These are phyloP conservation scores for Xenopus laevis DNA, from an alignment of 2,113 vertebrate genomes.

Conservation along the genomic window DNA sequence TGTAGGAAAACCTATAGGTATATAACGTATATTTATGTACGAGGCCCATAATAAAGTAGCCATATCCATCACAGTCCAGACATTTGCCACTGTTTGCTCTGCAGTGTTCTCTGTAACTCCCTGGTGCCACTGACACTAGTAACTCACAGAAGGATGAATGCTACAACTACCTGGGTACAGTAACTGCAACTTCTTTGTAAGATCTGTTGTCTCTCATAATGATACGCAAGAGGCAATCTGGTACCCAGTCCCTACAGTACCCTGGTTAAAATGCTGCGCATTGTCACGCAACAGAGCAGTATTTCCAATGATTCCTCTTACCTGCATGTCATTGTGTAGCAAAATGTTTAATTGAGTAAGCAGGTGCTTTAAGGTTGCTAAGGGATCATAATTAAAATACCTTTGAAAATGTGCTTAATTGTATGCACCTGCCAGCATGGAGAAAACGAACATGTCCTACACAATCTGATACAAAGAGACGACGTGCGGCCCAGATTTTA, in stretches of 20 bases:
- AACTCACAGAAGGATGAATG: too few relatives aligned
- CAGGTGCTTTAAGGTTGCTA: constrained; percentile 31
- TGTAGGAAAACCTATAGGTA: too few relatives aligned
- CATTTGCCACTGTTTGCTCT: too few relatives aligned
- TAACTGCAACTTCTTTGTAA: too few relatives aligned
- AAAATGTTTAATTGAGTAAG: constrained; percentile 26
- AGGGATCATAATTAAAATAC: constrained; percentile 38
- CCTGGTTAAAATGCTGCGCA: not conserved
- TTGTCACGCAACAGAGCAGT: not conserved
- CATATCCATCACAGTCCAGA: too few relatives aligned
- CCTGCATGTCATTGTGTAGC: constrained; percentile 1
- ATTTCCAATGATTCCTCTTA: constrained; percentile 6
- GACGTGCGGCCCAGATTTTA: not conserved
- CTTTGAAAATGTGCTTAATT: constrained; percentile 15
- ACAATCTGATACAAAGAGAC: constrained; percentile 14
- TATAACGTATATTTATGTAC: too few relatives aligned
- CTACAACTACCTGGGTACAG: too few relatives aligned
- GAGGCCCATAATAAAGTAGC: too few relatives aligned
- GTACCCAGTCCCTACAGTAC: not conserved
- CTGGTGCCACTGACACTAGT: too few relatives aligned
- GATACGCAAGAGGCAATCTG: not conserved
- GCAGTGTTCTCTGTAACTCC: too few relatives aligned
- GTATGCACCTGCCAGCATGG: constrained; percentile 21
- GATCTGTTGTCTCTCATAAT: not conserved
- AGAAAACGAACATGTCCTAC: constrained; percentile 22